These are phyloP conservation scores for Ictalurus furcatus DNA, from an alignment of 2,113 vertebrate genomes.

Conservation along the genomic window DNA sequence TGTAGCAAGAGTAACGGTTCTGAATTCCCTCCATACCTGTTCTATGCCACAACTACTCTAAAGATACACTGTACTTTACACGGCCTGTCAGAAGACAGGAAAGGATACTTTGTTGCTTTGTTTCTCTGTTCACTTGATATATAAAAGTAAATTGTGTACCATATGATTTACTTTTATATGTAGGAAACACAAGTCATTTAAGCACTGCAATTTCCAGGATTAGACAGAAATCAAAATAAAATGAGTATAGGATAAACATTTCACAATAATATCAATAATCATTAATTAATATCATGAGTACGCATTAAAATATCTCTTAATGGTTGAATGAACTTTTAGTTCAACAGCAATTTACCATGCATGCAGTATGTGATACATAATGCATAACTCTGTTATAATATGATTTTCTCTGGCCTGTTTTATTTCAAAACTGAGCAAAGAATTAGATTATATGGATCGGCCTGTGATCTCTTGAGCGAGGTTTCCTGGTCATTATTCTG, in stretches of 20 bases:
- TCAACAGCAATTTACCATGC: background rate
- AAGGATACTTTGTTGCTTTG: background rate
- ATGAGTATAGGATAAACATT: background rate
- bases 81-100: conserved; percentile 6
- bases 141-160: background rate
- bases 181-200: background rate
- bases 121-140: background rate
- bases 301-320: background rate
- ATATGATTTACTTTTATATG: background rate
- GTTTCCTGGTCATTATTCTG: background rate
- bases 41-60: conserved; percentile 63
- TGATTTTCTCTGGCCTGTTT: background rate
- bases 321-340: background rate
- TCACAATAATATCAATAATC: background rate
- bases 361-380: background rate
- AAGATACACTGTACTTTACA: conserved; percentile 62
- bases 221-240: background rate
- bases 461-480: background rate
- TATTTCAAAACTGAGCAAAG: background rate
- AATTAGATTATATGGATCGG: background rate
- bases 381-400: background rate
- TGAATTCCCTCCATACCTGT: conserved; percentile 56
- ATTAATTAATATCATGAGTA: too few species aligned
- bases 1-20: conserved; percentile 44
- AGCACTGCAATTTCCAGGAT: background rate